Conservation (phyloP, 2,888 invertebrate species). For the Gortyna flavago region DNA sequence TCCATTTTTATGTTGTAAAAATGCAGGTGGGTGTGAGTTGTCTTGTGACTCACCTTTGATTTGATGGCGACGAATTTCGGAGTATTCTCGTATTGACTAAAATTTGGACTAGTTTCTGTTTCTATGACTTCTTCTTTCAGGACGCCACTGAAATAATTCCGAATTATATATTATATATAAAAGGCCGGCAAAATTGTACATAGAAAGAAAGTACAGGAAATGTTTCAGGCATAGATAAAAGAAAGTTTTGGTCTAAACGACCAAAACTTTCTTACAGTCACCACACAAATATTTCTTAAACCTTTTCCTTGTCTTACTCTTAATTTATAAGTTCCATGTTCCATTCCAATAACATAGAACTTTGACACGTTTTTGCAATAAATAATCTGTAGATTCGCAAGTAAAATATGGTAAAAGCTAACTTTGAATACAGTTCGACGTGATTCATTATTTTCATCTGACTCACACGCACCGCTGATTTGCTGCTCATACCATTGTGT, state of each 20-base stretch:
- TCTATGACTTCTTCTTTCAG: slow-evolving; percentile 82
- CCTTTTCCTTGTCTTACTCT: background rate
- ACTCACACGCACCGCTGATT: slow-evolving; percentile 51
- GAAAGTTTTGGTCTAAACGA: background rate
- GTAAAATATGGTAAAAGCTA: slow-evolving; percentile 50
- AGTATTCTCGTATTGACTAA: slow-evolving; percentile 70
- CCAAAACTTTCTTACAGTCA: slow-evolving; percentile 4
- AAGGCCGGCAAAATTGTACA: too few relatives aligned
- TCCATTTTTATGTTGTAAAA: background rate
- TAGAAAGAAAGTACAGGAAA: background rate
- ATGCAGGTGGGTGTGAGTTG: background rate
- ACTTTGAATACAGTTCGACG: slow-evolving; percentile 28
- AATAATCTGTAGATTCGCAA: slow-evolving; percentile 20
- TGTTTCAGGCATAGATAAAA: background rate
- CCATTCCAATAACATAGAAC: slow-evolving; percentile 24
- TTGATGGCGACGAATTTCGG: slow-evolving; percentile 83
- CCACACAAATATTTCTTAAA: background rate
- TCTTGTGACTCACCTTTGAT: slow-evolving; percentile 83
- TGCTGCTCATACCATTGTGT: slow-evolving; percentile 37
- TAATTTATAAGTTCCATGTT: slow-evolving; percentile 5
- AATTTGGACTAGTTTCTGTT: slow-evolving; percentile 68
- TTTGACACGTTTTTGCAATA: slow-evolving; percentile 40
- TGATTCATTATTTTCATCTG: slow-evolving; percentile 62
- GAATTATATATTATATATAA: too few relatives aligned
- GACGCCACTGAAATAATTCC: slow-evolving; percentile 80